Conservation (phyloP, 2,888 invertebrate genomes). For the Latrodectus elegans region DNA sequence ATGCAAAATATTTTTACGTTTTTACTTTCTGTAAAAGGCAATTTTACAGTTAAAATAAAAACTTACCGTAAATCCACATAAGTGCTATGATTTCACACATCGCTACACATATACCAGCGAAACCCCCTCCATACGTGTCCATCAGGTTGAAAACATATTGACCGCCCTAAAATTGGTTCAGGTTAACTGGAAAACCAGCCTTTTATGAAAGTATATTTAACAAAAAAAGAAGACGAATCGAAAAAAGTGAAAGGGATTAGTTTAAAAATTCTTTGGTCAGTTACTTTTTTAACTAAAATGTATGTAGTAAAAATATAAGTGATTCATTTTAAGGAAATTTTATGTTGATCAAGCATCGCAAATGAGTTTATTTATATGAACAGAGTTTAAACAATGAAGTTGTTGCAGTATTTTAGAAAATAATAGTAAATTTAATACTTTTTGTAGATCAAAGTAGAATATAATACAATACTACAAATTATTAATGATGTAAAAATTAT, state of each 20-base stretch:
- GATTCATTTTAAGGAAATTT: too few relatives aligned
- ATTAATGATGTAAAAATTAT: too few relatives aligned
- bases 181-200: slow-evolving; percentile 13
- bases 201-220: neutral
- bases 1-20: neutral
- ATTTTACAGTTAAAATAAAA: neutral
- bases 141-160: slow-evolving; percentile 83
- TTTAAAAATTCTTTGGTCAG: neutral
- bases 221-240: neutral
- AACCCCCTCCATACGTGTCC: slow-evolving; percentile 82
- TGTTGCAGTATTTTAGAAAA: too few relatives aligned
- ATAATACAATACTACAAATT: too few relatives aligned
- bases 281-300: too few relatives aligned
- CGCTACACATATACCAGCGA: slow-evolving; percentile 80
- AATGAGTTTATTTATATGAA: too few relatives aligned
- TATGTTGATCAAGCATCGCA: too few relatives aligned
- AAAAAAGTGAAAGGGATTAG: neutral
- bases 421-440: too few relatives aligned
- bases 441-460: too few relatives aligned
- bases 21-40: neutral
- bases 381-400: too few relatives aligned
- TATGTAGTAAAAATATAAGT: too few relatives aligned
- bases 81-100: slow-evolving; percentile 82
- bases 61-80: slow-evolving; percentile 83
- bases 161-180: slow-evolving; percentile 79